A percentile compares a stretch with the other conserved stretches of the same genome.
These are phyloP conservation scores for Zhuqinia jingwanae DNA, from an alignment of 2,888 invertebrate species.

Conservation along the genomic window DNA sequence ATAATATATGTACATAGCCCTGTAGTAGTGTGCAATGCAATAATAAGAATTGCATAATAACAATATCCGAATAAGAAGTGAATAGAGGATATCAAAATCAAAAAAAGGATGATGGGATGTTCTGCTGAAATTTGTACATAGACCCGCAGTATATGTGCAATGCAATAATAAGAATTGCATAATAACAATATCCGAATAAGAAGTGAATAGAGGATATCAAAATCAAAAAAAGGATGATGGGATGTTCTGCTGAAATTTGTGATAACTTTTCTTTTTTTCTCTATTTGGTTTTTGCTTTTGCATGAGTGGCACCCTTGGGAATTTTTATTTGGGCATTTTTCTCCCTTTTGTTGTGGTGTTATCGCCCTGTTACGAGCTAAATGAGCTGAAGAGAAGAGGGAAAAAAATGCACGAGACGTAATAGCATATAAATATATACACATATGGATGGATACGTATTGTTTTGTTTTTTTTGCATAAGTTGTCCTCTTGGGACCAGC, in stretches of 20 bases:
- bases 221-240: conserved; percentile 14
- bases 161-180: conserved; percentile 15
- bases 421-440: too few relatives aligned
- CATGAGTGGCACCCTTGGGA: conserved; percentile 66
- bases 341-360: conserved; percentile 66
- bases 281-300: conserved; percentile 49
- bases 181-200: conserved; percentile 47
- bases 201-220: not conserved
- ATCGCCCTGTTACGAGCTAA: conserved; percentile 71
- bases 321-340: conserved; percentile 63
- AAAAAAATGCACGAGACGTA: not conserved
- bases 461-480: conserved; percentile 65
- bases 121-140: conserved; percentile 6
- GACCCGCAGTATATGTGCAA: too few relatives aligned
- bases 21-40: too few relatives aligned
- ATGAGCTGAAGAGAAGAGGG: conserved; percentile 67
- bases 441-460: not conserved
- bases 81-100: not conserved
- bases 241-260: conserved; percentile 21
- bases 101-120: conserved; percentile 15
- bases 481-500: conserved; percentile 60
- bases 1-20: too few relatives aligned
- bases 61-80: conserved; percentile 39
- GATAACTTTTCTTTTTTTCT: not conserved
- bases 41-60: conserved; percentile 36